Evolutionary conservation across 2,797 vertebrate genomes (phyloP), one percentile per base, ranked within the genome.

Genomic region (Rallus crepitans): DNA sequence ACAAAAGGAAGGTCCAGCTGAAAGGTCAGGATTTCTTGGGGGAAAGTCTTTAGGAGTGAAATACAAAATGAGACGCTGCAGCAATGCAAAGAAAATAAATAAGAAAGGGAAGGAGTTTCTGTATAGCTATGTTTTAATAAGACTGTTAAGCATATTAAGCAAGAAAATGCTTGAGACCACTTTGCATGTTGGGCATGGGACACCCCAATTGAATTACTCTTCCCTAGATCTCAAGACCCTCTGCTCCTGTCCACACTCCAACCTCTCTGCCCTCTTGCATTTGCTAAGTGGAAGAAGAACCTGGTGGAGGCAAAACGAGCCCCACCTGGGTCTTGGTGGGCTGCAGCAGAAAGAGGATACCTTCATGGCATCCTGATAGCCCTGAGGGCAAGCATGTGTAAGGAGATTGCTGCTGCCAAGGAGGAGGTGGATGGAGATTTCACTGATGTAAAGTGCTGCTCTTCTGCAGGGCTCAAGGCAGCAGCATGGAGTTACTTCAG

Each of bases 271-370:
- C 16, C 17, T 61, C 17, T 61, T 2, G 1, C 31, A 40, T 45
- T 27, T 82, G 10, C 48, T 72, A 42, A 13, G 21, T 77, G 11
- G 35, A 52, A 53, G 30, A 57, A 40, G 4, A 59, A n/a, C 8
- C 23, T 2, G 1, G 5, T 3, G n/a, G 18, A 61, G 47, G 18
- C 45, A 48, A 60, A 80, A 35, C 17, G 7, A 56, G 28, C 30
- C 12, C 13, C n/a, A 0, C 4, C 25, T 8, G 8, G 13, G 24
- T 12, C 12, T 20, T 25, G 7, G 17, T 1, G 42, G 42, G 18
- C 1, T 9, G n/a, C 2, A 3, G 15, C 35, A 35, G 61, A 37
- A 37, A 37, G 35, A 35, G 3, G 17, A 13, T 6, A 4, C 7
- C n/a, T 72, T 33, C 18, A 2, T 10, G 11, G 18, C 16, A 45